phyloP scores from a whole-genome alignment of 2,888 invertebrate genomes.

The Sarcophaga caerulescens region DNA sequence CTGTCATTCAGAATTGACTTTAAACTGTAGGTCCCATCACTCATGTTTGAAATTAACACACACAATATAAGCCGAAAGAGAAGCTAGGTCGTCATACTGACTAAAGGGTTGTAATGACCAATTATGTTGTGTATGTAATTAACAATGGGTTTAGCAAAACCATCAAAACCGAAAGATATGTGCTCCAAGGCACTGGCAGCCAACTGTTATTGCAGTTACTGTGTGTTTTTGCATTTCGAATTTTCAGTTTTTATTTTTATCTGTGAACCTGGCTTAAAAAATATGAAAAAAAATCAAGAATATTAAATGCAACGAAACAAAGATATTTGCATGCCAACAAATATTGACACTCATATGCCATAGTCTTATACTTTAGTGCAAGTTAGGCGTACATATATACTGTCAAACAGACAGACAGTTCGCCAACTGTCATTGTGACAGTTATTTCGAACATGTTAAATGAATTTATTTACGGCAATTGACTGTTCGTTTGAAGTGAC shows the following conservation, averaged over 20 bases:
- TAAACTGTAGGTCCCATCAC: no score
- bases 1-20: no score
- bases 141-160: no score
- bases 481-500: conserved; percentile 28
- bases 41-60: no score
- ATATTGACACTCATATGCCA: neutral
- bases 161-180: conserved; percentile 38
- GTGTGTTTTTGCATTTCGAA: neutral
- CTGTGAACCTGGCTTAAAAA: conserved; percentile 41
- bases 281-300: conserved; percentile 5
- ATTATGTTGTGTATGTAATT: no score
- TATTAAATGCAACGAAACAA: conserved; percentile 40
- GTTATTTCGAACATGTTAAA: conserved; percentile 1
- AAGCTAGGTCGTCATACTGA: no score
- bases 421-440: conserved; percentile 14
- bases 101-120: no score
- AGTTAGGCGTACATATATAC: conserved; percentile 5
- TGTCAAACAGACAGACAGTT: conserved; percentile 11
- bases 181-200: conserved; percentile 20
- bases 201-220: neutral
- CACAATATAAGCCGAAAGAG: no score
- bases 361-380: neutral
- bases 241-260: conserved; percentile 24
- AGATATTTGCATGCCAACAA: conserved; percentile 32
- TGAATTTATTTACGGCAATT: conserved; percentile 52